Conservation (phyloP, 2,888 invertebrate species). For the Megastigmus dorsalis region DNA sequence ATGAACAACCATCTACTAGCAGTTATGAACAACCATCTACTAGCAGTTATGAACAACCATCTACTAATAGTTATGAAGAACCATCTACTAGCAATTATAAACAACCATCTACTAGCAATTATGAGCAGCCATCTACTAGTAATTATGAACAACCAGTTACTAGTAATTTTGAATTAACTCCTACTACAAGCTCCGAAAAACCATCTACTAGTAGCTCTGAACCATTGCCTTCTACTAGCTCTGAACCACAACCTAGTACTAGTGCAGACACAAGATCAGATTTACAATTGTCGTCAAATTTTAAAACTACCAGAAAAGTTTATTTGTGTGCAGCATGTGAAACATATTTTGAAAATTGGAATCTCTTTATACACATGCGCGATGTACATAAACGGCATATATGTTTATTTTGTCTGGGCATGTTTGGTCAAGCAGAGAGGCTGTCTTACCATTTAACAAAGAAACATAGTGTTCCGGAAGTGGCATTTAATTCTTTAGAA, state of each 20-base stretch:
- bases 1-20: neutral
- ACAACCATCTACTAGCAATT: neutral
- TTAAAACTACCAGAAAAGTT: conserved; percentile 84
- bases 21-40: neutral
- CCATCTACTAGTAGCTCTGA: conserved; percentile 11
- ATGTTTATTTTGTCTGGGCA: conserved; percentile 88
- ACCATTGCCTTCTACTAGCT: conserved; percentile 6
- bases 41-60: conserved; percentile 2
- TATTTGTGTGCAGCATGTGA: conserved; percentile 89
- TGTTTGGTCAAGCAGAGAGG: conserved; percentile 88
- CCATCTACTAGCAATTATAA: conserved; percentile 10
- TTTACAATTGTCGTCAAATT: too few species aligned
- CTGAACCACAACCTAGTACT: conserved; percentile 68
- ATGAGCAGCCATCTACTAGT: neutral
- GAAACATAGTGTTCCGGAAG: conserved; percentile 86
- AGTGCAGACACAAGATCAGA: too few species aligned
- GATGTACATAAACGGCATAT: conserved; percentile 88
- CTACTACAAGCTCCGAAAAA: conserved; percentile 1
- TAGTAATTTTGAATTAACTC: neutral
- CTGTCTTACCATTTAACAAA: conserved; percentile 85
- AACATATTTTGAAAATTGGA: conserved; percentile 91
- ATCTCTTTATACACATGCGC: conserved; percentile 88
- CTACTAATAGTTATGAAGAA: conserved; percentile 1
- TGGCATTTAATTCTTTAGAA: conserved; percentile 80
- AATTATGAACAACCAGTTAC: conserved; percentile 1